Conservation (phyloP, 2,797 vertebrate species). For the Xenentodon cancila region DNA sequence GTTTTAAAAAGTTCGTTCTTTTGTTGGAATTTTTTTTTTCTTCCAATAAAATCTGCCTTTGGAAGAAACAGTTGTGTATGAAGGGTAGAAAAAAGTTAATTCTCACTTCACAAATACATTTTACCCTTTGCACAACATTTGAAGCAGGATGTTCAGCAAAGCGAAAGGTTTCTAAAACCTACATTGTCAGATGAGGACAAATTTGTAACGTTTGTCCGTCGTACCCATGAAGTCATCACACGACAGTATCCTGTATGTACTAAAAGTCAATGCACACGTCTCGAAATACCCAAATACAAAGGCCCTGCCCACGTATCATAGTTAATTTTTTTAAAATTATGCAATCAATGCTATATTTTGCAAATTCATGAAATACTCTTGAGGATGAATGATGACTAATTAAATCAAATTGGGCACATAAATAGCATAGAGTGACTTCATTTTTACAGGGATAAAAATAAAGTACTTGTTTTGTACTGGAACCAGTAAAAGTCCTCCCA, state of each 20-base stretch:
- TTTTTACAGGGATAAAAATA: slow-evolving; percentile 30
- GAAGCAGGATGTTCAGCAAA: slow-evolving; percentile 36
- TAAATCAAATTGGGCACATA: background rate
- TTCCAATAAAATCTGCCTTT: slow-evolving; percentile 71
- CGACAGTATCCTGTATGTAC: slow-evolving; percentile 17
- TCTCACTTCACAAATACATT: slow-evolving; percentile 57
- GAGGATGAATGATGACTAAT: slow-evolving; percentile 13
- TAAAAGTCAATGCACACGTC: slow-evolving; percentile 8
- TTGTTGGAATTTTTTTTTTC: slow-evolving; percentile 74
- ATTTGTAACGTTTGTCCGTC: slow-evolving; percentile 7
- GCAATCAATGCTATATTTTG: slow-evolving; percentile 10
- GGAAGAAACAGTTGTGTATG: slow-evolving; percentile 73
- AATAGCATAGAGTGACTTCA: background rate
- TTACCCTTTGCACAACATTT: slow-evolving; percentile 38
- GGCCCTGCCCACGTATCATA: background rate
- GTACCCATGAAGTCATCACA: background rate
- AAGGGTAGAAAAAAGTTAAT: slow-evolving; percentile 75
- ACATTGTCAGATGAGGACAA: slow-evolving; percentile 4
- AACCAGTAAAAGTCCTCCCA: slow-evolving; percentile 30
- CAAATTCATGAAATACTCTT: slow-evolving; percentile 8
- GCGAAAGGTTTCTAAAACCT: slow-evolving; percentile 18
- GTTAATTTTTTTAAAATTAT: background rate
- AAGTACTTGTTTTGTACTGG: slow-evolving; percentile 9
- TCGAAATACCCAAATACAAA: slow-evolving; percentile 5
- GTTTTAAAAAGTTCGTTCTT: slow-evolving; percentile 28